phyloP scores from a whole-genome alignment of 2,797 vertebrate genomes.

The Enteromius trimaculatus region DNA sequence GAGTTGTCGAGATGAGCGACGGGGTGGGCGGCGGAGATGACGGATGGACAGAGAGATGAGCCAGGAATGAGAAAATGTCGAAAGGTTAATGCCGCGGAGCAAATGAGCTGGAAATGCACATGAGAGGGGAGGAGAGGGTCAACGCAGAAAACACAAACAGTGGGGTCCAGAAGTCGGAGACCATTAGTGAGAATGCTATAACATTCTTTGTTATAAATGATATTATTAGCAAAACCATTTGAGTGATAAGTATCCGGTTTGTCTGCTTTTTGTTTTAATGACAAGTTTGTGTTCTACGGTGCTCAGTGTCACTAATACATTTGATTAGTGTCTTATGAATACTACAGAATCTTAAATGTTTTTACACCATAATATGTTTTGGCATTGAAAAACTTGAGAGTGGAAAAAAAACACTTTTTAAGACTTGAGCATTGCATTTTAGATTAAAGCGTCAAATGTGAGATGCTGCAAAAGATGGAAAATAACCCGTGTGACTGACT shows the following conservation, averaged over 20 bases:
- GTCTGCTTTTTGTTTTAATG: background rate
- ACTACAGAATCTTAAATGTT: background rate
- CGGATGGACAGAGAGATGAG: slow-evolving; percentile 39
- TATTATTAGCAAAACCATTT: background rate
- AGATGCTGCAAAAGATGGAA: background rate
- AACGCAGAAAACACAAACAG: slow-evolving; percentile 4
- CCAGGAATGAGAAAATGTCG: slow-evolving; percentile 53
- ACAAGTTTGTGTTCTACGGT: background rate
- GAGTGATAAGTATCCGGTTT: background rate
- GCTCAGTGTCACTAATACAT: background rate
- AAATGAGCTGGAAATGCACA: slow-evolving; percentile 57
- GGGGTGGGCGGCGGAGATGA: slow-evolving; percentile 32
- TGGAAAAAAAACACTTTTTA: background rate
- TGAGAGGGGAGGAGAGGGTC: slow-evolving; percentile 47
- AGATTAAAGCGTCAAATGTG: background rate
- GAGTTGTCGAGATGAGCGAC: slow-evolving; percentile 28
- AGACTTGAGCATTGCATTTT: background rate
- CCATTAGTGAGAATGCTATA: background rate
- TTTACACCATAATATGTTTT: background rate
- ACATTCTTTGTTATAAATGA: background rate
- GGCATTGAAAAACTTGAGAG: background rate
- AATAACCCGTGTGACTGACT: background rate
- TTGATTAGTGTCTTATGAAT: background rate
- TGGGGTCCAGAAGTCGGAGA: slow-evolving; percentile 10
- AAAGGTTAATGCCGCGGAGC: slow-evolving; percentile 72